Evolutionary conservation across 2,113 vertebrate species (phyloP), one percentile per base, ranked within the genome.

Genomic region (Pluvianellus socialis): DNA sequence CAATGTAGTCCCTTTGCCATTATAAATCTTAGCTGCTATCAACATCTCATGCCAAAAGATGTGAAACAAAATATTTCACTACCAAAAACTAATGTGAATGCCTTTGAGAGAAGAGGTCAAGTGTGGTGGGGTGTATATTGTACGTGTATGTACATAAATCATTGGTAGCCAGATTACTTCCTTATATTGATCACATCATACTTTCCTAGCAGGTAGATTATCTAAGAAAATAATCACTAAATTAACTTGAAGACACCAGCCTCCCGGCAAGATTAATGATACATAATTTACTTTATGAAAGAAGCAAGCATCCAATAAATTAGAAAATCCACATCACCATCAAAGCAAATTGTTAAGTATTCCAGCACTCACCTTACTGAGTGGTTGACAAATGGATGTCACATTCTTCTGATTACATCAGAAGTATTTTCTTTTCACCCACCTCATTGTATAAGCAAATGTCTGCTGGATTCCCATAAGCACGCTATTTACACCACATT

Each of bases 221-320:
- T 96, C 77, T 98, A 91, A 95, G 94, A 96, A 98, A 98, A 97
- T 96, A 94, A 98, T 97, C 96, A 97, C 86, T 97, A 97, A 98
- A 98, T 98, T 98, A 98, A 97, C 74, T 97, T 87, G 86, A 95
- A 72, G 93, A 96, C 92, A 98, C 90, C 80, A 97, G 63, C 68
- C 87, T 96, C 84, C 84, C 75, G 93, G 93, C 72, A 98, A 98
- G 98, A 98, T 98, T 98, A 98, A 98, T 98, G 98, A 96, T 86
- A 96, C 45, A 85, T 97, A 98, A 98, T 98, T 98, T 98, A 97
- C 76, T 91, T 98, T 97, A 98, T 98, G 97, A 98, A 97, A 96
- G 97, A 98, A 97, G 96, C 95, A 98, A 97, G 97, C 95, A 97
- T 97, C 96, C 97, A 98, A 94, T 98, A 98, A 98, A 98, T 98